Evolutionary conservation across 2,113 vertebrate genomes (phyloP).

Genomic region (Steatornis caripensis): DNA sequence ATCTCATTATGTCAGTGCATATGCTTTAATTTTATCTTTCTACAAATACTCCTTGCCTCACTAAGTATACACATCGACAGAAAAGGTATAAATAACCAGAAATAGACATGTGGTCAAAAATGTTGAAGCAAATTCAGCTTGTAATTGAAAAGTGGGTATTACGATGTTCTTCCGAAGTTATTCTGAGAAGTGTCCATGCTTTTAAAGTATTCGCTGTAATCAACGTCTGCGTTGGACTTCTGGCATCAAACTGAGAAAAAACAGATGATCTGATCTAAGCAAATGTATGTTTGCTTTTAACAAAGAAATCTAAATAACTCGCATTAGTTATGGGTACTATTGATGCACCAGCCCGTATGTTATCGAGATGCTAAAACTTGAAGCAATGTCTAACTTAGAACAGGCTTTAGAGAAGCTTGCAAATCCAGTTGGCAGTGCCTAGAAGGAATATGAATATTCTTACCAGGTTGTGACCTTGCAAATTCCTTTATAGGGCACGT

Average conservation of each 20-base stretch:
- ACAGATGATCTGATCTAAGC: not conserved
- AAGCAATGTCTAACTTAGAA: not conserved
- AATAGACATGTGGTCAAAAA: not conserved
- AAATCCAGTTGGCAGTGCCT: not conserved
- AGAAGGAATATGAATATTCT: slow-evolving; percentile 3
- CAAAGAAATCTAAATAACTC: not conserved
- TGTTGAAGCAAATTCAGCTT: not conserved
- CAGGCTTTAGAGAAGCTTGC: not conserved
- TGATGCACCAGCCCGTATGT: accelerated
- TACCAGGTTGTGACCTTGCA: not conserved
- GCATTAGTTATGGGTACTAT: not conserved
- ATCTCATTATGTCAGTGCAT: not conserved
- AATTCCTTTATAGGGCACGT: slow-evolving; percentile 31
- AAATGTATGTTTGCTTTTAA: not conserved
- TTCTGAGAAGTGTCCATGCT: not conserved
- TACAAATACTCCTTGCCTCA: not conserved
- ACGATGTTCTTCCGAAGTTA: not conserved
- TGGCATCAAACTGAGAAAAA: not conserved
- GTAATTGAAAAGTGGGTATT: not conserved
- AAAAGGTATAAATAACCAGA: not conserved
- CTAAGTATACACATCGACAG: not conserved
- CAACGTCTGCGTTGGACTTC: not conserved
- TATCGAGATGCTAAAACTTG: not conserved
- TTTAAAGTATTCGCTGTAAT: not conserved
- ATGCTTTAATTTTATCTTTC: not conserved